Conservation (phyloP, 2,113 vertebrate genomes). For the Zootoca vivipara region DNA sequence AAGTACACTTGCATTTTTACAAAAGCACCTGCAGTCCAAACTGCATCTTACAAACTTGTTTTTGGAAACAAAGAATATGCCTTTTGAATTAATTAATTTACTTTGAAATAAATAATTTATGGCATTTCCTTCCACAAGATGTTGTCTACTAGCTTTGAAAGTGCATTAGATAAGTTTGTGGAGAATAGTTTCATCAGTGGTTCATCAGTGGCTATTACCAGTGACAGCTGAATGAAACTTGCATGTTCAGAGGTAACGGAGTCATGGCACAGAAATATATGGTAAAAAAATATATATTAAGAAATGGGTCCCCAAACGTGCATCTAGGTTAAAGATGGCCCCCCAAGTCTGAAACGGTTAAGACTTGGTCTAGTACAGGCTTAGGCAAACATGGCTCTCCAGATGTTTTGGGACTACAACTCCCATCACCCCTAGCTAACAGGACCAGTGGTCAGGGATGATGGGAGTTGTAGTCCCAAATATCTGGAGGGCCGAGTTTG, state of each 20-base stretch:
- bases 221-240: background rate
- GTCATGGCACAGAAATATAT: background rate
- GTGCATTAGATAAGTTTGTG: background rate
- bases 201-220: background rate
- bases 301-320: too few relatives aligned
- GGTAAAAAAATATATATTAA: too few relatives aligned
- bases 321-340: too few relatives aligned
- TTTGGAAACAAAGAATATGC: background rate
- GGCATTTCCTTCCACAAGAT: background rate
- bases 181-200: background rate
- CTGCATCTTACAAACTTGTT: background rate
- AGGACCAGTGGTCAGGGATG: too few relatives aligned
- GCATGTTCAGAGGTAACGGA: background rate
- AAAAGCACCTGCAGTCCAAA: background rate
- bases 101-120: background rate
- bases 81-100: too few relatives aligned
- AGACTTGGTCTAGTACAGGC: too few relatives aligned
- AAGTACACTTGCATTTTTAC: background rate
- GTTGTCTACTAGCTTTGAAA: background rate
- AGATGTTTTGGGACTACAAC: too few relatives aligned
- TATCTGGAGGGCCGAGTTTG: too few relatives aligned
- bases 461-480: too few relatives aligned
- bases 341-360: too few relatives aligned
- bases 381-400: too few relatives aligned
- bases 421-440: too few relatives aligned